A percentile compares a stretch with the other conserved stretches of the same genome.
Conservation (phyloP, 1,140 invertebrate genomes). For the Odontomachus brunneus region DNA sequence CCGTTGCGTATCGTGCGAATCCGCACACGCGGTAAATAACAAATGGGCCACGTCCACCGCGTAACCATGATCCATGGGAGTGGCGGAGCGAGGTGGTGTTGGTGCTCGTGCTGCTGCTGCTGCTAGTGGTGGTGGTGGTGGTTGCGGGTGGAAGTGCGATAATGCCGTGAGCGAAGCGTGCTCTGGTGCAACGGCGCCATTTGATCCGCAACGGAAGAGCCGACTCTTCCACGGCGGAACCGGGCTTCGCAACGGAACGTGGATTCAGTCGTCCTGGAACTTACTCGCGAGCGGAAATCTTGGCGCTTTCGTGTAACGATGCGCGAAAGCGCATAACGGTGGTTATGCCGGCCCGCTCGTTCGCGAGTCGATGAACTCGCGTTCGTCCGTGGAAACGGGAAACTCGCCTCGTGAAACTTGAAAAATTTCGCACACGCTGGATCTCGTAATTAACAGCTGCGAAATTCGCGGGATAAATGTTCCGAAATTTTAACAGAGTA, state of each 20-base stretch:
- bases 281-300: conserved; percentile 21
- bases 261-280: conserved; percentile 2
- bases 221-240: conserved; percentile 26
- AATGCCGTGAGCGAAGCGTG: conserved; percentile 61
- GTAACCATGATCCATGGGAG: conserved; percentile 73
- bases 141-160: conserved; percentile 54
- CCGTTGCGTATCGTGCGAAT: conserved; percentile 72
- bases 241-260: conserved; percentile 37
- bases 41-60: conserved; percentile 70
- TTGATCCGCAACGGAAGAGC: conserved; percentile 65
- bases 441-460: not conserved
- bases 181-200: conserved; percentile 39
- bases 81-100: conserved; percentile 3
- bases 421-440: not conserved
- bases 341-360: no score
- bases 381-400: not conserved
- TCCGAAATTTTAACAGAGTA: not conserved
- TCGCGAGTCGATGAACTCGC: not conserved
- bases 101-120: no score
- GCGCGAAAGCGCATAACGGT: conserved; percentile 5
- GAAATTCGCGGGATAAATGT: not conserved
- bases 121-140: no score
- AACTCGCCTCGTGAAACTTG: not conserved
- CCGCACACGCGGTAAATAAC: conserved; percentile 69
- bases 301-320: conserved; percentile 12